Evolutionary conservation across 2,888 invertebrate species (phyloP).

Genomic region (Drosophila sordidula): DNA sequence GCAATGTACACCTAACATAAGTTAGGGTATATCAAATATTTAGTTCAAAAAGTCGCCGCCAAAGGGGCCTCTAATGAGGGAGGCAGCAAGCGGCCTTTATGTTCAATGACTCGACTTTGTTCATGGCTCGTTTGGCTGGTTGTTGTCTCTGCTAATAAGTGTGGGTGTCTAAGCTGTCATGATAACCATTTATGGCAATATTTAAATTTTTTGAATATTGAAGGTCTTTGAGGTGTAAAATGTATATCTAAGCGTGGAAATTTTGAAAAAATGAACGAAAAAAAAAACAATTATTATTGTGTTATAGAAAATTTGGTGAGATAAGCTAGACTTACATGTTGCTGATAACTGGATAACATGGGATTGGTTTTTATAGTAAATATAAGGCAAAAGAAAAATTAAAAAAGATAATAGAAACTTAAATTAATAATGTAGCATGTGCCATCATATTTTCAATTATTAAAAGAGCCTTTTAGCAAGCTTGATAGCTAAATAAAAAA

Average conservation of each 20-base stretch:
- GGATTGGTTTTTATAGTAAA: not conserved
- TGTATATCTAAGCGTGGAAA: constrained; percentile 11
- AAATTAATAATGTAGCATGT: too few species aligned
- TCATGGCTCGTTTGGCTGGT: constrained; percentile 35
- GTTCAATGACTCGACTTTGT: constrained; percentile 39
- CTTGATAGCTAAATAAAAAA: too few species aligned
- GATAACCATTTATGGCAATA: constrained; percentile 35
- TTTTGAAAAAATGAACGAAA: not conserved
- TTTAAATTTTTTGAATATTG: constrained; percentile 19
- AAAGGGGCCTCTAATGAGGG: constrained; percentile 27
- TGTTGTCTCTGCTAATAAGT: constrained; percentile 41
- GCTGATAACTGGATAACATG: not conserved
- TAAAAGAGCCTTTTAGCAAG: too few species aligned
- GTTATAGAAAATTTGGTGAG: not conserved
- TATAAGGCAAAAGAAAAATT: too few species aligned
- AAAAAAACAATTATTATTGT: not conserved
- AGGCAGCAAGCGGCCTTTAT: constrained; percentile 7
- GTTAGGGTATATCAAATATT: constrained; percentile 4
- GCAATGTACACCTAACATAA: not conserved
- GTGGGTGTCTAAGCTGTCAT: constrained; percentile 53
- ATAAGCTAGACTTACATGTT: not conserved
- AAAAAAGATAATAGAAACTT: too few species aligned
- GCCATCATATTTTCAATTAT: too few species aligned
- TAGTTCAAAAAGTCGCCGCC: constrained; percentile 3
- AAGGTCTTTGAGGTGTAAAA: constrained; percentile 40